Evolutionary conservation across 1,140 invertebrate genomes (phyloP).

Genomic region (Limonius californicus): DNA sequence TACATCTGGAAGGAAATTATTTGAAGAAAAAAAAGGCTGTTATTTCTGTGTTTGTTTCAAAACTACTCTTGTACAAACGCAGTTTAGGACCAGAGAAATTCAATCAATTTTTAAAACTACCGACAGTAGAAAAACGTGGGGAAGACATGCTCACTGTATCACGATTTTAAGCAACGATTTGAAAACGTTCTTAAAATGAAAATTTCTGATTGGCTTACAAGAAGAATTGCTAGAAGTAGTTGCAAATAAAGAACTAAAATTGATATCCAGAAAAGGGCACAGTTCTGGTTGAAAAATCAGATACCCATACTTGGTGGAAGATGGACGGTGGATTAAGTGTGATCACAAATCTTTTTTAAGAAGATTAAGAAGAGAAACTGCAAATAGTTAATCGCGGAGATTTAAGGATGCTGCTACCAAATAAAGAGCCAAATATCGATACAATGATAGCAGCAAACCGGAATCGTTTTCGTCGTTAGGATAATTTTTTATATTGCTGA

Average conservation of each 20-base stretch:
- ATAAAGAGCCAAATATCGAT: conserved; percentile 17
- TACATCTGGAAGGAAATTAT: conserved; percentile 43
- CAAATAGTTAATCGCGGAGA: conserved; percentile 8
- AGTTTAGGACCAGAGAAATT: conserved; percentile 38
- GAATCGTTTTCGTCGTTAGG: background rate
- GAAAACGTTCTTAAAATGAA: conserved; percentile 18
- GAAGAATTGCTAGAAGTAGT: conserved; percentile 15
- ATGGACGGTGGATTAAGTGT: conserved; percentile 20
- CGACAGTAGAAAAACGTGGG: background rate
- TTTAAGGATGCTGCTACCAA: background rate
- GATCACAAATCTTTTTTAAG: conserved; percentile 8
- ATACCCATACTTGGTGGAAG: no score
- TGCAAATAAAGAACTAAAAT: background rate
- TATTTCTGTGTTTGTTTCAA: conserved; percentile 42
- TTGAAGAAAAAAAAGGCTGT: conserved; percentile 45
- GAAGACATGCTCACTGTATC: conserved; percentile 7
- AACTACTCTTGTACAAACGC: conserved; percentile 42
- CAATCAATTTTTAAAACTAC: background rate
- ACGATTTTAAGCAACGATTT: conserved; percentile 17
- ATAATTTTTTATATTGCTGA: no score
- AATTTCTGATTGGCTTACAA: conserved; percentile 16
- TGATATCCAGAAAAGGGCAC: conserved; percentile 1
- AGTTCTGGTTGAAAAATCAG: conserved; percentile 10
- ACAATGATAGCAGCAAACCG: background rate
- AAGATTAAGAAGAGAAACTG: background rate